Base-by-base conservation (phyloP, 2,113 vertebrate genomes). In the Pedionomus torquatus region DNA sequence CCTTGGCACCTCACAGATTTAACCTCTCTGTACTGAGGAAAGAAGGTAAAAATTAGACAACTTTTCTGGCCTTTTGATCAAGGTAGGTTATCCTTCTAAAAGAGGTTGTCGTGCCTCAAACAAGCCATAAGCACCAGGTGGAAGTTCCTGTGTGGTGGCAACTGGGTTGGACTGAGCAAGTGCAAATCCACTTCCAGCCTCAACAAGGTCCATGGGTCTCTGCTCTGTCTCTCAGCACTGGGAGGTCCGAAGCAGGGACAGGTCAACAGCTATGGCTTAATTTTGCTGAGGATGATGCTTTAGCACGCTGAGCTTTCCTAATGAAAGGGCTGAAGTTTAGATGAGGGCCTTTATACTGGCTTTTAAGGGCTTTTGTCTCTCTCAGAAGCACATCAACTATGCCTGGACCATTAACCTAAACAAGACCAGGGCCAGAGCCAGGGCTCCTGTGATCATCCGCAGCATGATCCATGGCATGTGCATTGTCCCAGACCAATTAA, bases 191-290 rank as follows among this genome's bases (percentile, higher is more conserved):
- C 24, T 9, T 77, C 20, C 13, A 5, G 33, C 17, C 58, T 65
- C 3, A 6, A 0, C 15, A 23, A 51, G 33, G 28, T 41, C 76
- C 0, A 0, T 17, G 48, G 30, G 21, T 64, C 11, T 65, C 61
- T 26, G 18, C 43, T 54, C 57, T 71, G 70, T 25, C 25, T 21
- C 15, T 25, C 1, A 8, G 57, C 48, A 11, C 49, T n/a, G 72
- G 64, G n/a, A 52, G 66, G 0, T 9, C 26, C n/a, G 64, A 44
- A 71, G 33, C 72, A 61, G 52, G 39, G 46, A 71, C 17, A 10
- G 48, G 11, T 17, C 70, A 68, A 14, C 35, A 88, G 25, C 20
- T 33, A 7, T 30, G 33, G 46, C 55, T 63, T 43, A 7, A 5
- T 68, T 83, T 71, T 71, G 18, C 24, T 41, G 35, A 46, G 46